A percentile compares a stretch with the other conserved stretches of the same genome.
phyloP scores from a whole-genome alignment of 1,140 invertebrate genomes.

The Zelostemma sp. region DNA sequence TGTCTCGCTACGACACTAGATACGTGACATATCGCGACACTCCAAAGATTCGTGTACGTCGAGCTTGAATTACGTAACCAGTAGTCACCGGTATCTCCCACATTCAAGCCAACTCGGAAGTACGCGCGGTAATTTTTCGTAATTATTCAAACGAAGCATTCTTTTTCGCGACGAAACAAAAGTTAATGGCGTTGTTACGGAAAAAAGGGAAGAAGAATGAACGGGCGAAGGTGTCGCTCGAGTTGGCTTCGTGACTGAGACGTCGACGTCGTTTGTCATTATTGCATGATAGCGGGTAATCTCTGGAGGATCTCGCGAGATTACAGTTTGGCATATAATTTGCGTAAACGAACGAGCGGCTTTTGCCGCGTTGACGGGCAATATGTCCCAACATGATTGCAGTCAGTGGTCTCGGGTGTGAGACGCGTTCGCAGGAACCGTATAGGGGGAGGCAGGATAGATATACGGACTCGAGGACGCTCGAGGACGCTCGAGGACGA shows the following conservation, averaged over 20 bases:
- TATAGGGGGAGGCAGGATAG: conserved; percentile 44
- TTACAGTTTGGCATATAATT: conserved; percentile 69
- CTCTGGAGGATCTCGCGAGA: conserved; percentile 63
- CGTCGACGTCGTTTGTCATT: conserved; percentile 56
- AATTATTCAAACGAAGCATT: too few species aligned
- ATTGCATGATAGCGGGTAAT: conserved; percentile 58
- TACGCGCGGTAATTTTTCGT: too few species aligned
- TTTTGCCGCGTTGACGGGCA: conserved; percentile 65
- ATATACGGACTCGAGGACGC: conserved; percentile 19
- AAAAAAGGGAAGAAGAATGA: conserved; percentile 7
- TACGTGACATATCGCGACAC: conserved; percentile 41
- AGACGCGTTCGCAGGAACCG: conserved; percentile 54
- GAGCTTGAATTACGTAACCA: conserved; percentile 36
- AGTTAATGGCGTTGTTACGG: conserved; percentile 1
- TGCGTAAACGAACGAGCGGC: conserved; percentile 67
- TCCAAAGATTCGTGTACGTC: conserved; percentile 33
- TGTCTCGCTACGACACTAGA: conserved; percentile 51
- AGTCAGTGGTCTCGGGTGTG: conserved; percentile 55
- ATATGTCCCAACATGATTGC: conserved; percentile 68
- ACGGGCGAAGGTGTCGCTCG: conserved; percentile 4
- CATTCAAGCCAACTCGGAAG: neutral
- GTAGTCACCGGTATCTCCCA: too few species aligned
- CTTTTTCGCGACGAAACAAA: too few species aligned
- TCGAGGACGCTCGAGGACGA: conserved; percentile 34
- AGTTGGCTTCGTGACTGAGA: conserved; percentile 22